Evolutionary conservation across 2,888 invertebrate genomes (phyloP).

Genomic region (Calameuta idolon): DNA sequence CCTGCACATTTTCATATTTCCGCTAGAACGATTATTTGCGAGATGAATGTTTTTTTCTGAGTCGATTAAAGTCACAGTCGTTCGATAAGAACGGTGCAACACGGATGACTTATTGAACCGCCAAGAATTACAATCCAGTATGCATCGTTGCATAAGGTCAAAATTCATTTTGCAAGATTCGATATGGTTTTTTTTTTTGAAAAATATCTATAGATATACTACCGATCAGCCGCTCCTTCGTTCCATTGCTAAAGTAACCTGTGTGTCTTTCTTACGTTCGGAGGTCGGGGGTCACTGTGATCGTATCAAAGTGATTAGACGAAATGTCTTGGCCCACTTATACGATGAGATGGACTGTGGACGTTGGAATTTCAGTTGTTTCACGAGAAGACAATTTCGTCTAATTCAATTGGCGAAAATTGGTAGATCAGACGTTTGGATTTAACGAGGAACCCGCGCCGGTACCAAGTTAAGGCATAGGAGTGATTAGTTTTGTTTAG

Average conservation of each 20-base stretch:
- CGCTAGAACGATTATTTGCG: neutral
- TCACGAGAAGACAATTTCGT: neutral
- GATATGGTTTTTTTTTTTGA: neutral
- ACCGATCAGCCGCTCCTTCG: neutral
- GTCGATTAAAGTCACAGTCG: neutral
- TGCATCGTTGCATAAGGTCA: neutral
- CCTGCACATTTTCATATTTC: neutral
- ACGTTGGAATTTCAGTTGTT: neutral
- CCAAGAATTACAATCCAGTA: neutral
- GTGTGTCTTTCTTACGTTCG: neutral
- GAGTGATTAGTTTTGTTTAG: neutral
- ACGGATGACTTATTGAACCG: neutral
- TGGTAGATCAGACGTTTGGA: neutral
- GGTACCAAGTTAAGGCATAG: neutral
- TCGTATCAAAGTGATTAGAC: neutral
- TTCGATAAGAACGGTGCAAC: neutral
- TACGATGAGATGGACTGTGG: neutral
- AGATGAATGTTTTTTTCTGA: neutral
- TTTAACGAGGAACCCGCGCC: neutral
- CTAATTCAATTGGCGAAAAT: neutral
- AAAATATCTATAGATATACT: neutral
- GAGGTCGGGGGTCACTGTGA: neutral
- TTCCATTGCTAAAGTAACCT: neutral
- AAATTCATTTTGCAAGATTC: slow-evolving; percentile 39
- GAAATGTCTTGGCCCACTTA: neutral